These are phyloP conservation scores for Noturus placidus DNA, from an alignment of 2,113 vertebrate genomes.

Conservation along the genomic window DNA sequence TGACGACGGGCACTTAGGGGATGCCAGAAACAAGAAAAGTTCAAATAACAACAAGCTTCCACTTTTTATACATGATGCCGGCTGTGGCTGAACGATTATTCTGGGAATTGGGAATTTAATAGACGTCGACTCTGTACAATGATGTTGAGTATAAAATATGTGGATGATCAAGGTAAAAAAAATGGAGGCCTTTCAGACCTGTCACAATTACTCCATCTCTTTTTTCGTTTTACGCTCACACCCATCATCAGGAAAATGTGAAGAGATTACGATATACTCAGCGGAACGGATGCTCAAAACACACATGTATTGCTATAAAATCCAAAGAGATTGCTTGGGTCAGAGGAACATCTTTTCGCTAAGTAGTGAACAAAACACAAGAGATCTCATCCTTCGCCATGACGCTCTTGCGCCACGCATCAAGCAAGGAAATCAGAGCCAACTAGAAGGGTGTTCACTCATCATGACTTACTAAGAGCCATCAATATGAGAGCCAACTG, in stretches of 20 bases:
- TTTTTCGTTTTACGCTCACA: not conserved
- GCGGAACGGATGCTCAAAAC: not conserved
- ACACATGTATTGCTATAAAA: not conserved
- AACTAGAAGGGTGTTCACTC: not conserved
- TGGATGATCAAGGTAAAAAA: not conserved
- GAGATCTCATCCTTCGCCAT: not conserved
- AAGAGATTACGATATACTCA: not conserved
- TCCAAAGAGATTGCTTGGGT: not conserved
- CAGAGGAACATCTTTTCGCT: not conserved
- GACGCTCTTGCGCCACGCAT: not conserved
- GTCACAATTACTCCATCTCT: not conserved
- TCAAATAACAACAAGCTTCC: slow-evolving; percentile 5
- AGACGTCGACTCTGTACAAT: not conserved
- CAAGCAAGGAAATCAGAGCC: not conserved
- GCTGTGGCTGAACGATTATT: slow-evolving; percentile 27
- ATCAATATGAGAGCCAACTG: not conserved
- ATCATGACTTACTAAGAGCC: not conserved
- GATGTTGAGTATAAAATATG: not conserved
- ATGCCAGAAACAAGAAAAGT: slow-evolving; percentile 13
- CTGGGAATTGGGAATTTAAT: not conserved
- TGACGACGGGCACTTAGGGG: not conserved
- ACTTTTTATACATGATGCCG: slow-evolving; percentile 36
- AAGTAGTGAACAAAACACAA: not conserved
- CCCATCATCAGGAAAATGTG: not conserved
- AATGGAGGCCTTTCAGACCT: not conserved